A percentile compares a stretch with the other conserved stretches of the same genome.
Evolutionary conservation across 2,888 invertebrate species (phyloP).

Genomic region (Ferdinandea cuprea): DNA sequence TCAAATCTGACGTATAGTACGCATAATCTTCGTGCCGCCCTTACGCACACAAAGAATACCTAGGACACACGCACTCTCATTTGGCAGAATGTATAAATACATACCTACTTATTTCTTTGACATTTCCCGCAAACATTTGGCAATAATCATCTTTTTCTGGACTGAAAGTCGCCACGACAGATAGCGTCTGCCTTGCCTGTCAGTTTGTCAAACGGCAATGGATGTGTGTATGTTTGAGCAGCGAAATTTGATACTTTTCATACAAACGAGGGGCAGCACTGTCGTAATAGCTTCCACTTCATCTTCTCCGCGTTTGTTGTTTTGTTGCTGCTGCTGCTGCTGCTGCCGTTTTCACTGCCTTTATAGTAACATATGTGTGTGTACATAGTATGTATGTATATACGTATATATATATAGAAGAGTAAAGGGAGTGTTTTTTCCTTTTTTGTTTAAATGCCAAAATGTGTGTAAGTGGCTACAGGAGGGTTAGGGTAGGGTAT

Average conservation of each 20-base stretch:
- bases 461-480: constrained; percentile 52
- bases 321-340: constrained; percentile 59
- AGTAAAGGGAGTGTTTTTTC: constrained; percentile 24
- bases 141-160: constrained; percentile 51
- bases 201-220: constrained; percentile 63
- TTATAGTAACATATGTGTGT: constrained; percentile 10
- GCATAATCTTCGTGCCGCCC: constrained; percentile 6
- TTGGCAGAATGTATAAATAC: constrained; percentile 8
- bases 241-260: constrained; percentile 68
- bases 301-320: constrained; percentile 58
- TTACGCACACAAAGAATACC: not conserved
- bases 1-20: not conserved
- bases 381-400: constrained; percentile 28
- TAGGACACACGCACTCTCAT: constrained; percentile 9
- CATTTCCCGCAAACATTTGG: constrained; percentile 56
- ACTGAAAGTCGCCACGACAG: constrained; percentile 70
- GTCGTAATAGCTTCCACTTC: constrained; percentile 74
- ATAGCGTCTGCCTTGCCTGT: constrained; percentile 68
- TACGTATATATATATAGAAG: constrained; percentile 14
- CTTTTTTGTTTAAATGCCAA: constrained; percentile 4
- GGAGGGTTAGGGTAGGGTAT: constrained; percentile 45
- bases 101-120: not conserved
- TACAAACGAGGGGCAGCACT: constrained; percentile 74
- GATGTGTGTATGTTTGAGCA: constrained; percentile 54
- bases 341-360: constrained; percentile 60